Base-by-base conservation (phyloP, 2,113 vertebrate species). In the Pontoporia blainvillei region DNA sequence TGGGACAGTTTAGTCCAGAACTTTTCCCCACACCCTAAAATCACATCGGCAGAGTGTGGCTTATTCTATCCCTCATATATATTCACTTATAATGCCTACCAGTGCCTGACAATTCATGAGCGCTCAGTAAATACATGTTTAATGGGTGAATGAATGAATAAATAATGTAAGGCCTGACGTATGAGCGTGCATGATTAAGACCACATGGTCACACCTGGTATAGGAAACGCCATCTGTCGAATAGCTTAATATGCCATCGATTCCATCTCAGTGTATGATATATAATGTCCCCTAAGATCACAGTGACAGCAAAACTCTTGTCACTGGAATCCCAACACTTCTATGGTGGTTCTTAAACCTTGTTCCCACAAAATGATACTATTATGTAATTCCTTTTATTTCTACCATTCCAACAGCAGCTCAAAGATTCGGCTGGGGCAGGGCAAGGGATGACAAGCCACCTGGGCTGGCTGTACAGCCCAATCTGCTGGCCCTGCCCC, bases 181-280 rank as follows among this genome's bases (percentile, higher is more conserved):
- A 69, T 79, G 75, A 29, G 20, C 73, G 27, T 67, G 13, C 67
- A 11, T 59, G 39, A 87, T 18, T 36, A 72, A 91, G 71, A 62
- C 57, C 72, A 94, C 1, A 0, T 14, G 46, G 31, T 89, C n/a
- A 61, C 31, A 62, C 67, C 72, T 95, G 31, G 29, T 31, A 13
- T 54, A 79, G 78, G 62, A 90, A 98, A 71, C 10, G 39, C 57
- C 67, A 89, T 62, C 84, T 96, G 62, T 52, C 66, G 34, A 93
- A 66, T 36, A 88, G 39, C 46, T 81, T 75, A n/a, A 64, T 83
- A 82, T 17, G 17, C 54, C 86, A 83, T 78, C 13, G 69, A 39
- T 89, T 73, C 44, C 67, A 78, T 75, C 62, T 86, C 41, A 11
- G 7, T 25, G 15, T 75, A 31, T 39, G 39, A 9, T 61, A 88